Evolutionary conservation across 2,113 vertebrate genomes (phyloP).

Genomic region (human): DNA sequence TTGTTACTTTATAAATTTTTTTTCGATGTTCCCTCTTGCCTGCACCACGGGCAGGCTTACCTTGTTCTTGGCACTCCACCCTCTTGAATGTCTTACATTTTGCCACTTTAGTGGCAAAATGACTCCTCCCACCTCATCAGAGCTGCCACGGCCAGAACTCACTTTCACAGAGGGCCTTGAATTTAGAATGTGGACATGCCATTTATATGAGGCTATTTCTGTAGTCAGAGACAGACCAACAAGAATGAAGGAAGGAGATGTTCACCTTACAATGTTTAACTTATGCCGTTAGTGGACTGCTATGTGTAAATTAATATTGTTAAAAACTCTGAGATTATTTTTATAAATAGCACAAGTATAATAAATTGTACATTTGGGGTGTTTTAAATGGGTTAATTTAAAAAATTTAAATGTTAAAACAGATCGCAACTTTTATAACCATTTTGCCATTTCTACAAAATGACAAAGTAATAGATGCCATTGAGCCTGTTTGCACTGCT

Average conservation of each 20-base stretch:
- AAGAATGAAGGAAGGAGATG: not conserved
- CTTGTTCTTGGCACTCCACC: not conserved
- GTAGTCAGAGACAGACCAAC: not conserved
- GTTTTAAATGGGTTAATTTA: not conserved
- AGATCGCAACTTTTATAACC: not conserved
- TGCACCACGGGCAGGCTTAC: not conserved
- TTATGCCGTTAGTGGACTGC: not conserved
- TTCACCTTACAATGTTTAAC: not conserved
- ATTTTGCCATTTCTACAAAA: conserved; percentile 9
- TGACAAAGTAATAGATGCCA: not conserved
- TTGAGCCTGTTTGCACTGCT: not conserved
- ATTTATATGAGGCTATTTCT: not conserved
- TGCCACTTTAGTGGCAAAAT: not conserved
- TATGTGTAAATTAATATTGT: not conserved
- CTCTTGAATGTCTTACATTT: not conserved
- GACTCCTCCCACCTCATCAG: not conserved
- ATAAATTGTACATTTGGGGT: not conserved
- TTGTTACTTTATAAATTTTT: not conserved
- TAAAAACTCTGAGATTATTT: not conserved
- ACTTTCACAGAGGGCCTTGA: not conserved
- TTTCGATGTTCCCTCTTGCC: not conserved
- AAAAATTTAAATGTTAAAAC: not conserved
- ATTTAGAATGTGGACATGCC: not conserved
- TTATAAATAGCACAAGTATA: not conserved
- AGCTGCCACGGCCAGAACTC: not conserved